phyloP scores from a whole-genome alignment of 2,888 invertebrate species.

The Melieria picta region DNA sequence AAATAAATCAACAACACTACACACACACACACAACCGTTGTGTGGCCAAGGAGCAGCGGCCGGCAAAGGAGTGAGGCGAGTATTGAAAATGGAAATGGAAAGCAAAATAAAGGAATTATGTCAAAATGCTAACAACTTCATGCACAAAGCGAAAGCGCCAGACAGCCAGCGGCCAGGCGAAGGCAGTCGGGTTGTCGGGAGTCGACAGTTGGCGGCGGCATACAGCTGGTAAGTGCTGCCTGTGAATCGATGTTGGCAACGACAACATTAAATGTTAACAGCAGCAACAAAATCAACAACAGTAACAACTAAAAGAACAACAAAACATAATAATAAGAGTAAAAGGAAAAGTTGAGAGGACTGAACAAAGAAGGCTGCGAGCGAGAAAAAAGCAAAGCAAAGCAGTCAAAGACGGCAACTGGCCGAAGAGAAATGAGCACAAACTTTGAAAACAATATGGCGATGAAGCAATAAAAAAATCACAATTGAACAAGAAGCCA shows the following conservation, averaged over 20 bases:
- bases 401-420: neutral
- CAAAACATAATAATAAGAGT: neutral
- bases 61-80: neutral
- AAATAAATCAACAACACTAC: slow-evolving; percentile 29
- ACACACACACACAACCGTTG: neutral
- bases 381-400: slow-evolving; percentile 15
- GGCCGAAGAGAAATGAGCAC: slow-evolving; percentile 13
- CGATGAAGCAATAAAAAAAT: slow-evolving; percentile 33
- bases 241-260: neutral
- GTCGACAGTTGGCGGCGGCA: too few species aligned
- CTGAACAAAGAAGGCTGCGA: neutral
- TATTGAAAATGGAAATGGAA: neutral
- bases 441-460: slow-evolving; percentile 37
- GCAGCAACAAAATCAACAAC: neutral
- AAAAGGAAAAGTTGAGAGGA: neutral
- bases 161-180: neutral
- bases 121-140: slow-evolving; percentile 8
- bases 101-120: slow-evolving; percentile 21
- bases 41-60: neutral
- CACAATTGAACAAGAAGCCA: slow-evolving; percentile 28
- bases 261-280: slow-evolving; percentile 10
- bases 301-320: slow-evolving; percentile 7
- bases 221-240: too few species aligned
- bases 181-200: neutral
- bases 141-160: slow-evolving; percentile 4